Evolutionary conservation across 2,888 invertebrate genomes (phyloP).

Genomic region (Autographa gamma): DNA sequence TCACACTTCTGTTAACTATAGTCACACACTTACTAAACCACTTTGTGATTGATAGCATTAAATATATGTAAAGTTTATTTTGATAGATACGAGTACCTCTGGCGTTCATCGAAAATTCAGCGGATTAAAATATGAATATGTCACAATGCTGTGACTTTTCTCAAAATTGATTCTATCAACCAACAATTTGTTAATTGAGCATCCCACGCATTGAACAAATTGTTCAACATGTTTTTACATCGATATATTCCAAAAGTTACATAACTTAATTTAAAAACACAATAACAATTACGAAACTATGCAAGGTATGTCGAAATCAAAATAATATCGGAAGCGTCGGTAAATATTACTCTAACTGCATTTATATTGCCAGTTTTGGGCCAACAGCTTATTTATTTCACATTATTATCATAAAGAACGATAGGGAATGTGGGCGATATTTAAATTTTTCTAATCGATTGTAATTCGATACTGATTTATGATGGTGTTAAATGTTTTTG

Average conservation of each 20-base stretch:
- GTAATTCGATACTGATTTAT: conserved; percentile 60
- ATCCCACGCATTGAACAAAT: conserved; percentile 3
- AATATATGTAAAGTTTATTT: too few species aligned
- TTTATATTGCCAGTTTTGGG: conserved; percentile 20
- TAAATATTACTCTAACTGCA: conserved; percentile 20
- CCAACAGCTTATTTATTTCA: conserved; percentile 25
- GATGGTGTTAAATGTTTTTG: conserved; percentile 43
- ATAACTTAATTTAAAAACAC: conserved; percentile 6
- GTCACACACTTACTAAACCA: background rate
- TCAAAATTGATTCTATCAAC: background rate
- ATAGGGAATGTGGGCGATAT: conserved; percentile 51
- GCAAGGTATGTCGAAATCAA: conserved; percentile 18
- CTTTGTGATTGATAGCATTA: too few species aligned
- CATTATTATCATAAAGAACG: conserved; percentile 50
- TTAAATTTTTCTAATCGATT: conserved; percentile 58
- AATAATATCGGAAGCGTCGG: conserved; percentile 28
- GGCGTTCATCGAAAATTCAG: background rate
- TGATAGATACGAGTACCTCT: too few species aligned
- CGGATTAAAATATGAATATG: conserved; percentile 16
- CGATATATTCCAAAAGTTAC: conserved; percentile 24
- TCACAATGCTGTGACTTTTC: background rate
- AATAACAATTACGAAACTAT: conserved; percentile 10
- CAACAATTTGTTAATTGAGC: background rate
- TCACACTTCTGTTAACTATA: conserved; percentile 23
- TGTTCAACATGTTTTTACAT: conserved; percentile 13